Conservation (phyloP, 2,113 vertebrate species). For the Morone chrysops region DNA sequence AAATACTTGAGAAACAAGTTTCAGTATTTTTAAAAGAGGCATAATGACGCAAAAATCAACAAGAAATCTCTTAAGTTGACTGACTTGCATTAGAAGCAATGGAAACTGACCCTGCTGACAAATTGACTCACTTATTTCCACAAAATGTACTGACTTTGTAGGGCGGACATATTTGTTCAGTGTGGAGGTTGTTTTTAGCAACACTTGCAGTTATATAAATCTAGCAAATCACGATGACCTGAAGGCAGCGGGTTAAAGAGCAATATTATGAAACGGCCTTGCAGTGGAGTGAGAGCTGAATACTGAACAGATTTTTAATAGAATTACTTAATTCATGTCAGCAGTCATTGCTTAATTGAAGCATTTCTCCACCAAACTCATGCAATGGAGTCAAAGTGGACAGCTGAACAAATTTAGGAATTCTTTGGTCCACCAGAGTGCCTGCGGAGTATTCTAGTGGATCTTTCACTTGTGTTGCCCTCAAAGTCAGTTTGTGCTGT, state of each 20-base stretch:
- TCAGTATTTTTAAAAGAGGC: background rate
- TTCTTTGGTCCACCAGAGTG: background rate
- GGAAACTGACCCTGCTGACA: constrained; percentile 9
- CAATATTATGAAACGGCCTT: background rate
- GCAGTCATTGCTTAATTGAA: constrained; percentile 6
- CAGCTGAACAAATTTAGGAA: background rate
- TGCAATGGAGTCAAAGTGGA: background rate
- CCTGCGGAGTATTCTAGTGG: constrained; percentile 19
- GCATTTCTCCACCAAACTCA: background rate
- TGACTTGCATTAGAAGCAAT: constrained; percentile 16
- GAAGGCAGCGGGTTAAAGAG: constrained; percentile 8
- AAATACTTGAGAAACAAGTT: background rate
- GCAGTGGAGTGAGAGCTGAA: background rate
- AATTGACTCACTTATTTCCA: background rate
- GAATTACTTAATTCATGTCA: background rate
- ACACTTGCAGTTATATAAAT: constrained; percentile 18
- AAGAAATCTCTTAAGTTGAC: constrained; percentile 17
- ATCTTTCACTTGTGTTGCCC: constrained; percentile 39
- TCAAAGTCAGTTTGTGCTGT: constrained; percentile 20
- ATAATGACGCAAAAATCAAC: background rate
- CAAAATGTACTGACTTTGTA: background rate
- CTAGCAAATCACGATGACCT: constrained; percentile 17
- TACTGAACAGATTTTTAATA: background rate
- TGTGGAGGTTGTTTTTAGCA: constrained; percentile 35
- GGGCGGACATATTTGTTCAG: constrained; percentile 25